Evolutionary conservation across 1,140 invertebrate genomes (phyloP).

Genomic region (Sitobion miscanthi): DNA sequence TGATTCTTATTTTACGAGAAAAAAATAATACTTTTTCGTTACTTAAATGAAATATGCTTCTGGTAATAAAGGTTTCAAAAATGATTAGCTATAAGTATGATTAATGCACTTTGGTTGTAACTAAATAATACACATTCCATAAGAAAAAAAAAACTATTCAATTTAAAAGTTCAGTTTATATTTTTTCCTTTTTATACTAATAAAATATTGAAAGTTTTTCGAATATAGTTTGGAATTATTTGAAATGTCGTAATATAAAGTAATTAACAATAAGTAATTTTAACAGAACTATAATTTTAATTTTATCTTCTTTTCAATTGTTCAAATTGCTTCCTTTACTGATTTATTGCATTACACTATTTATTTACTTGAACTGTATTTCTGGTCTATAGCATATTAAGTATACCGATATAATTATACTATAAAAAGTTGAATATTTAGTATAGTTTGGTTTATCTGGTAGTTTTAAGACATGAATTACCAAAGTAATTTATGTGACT

Average conservation of each 20-base stretch:
- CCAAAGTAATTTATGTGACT: too few relatives aligned
- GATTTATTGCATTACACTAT: neutral
- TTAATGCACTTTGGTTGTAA: neutral
- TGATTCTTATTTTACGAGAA: neutral
- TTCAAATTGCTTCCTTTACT: neutral
- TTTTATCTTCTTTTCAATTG: neutral
- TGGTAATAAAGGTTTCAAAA: neutral
- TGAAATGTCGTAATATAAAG: neutral
- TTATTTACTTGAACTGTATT: neutral
- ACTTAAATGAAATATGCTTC: neutral
- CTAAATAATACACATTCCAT: neutral
- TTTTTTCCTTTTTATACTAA: too few relatives aligned
- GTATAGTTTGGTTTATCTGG: neutral
- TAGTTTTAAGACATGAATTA: neutral
- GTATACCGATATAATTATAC: too few relatives aligned
- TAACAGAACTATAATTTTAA: neutral
- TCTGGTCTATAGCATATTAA: neutral
- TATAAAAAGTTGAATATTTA: neutral
- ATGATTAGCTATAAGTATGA: neutral
- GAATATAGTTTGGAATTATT: neutral
- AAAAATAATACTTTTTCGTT: neutral
- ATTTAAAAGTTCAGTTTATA: too few relatives aligned
- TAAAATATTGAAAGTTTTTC: neutral
- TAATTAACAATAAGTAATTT: neutral
- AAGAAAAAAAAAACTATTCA: neutral